Conservation (phyloP, 2,113 vertebrate species). For the Oncorhynchus masou region DNA sequence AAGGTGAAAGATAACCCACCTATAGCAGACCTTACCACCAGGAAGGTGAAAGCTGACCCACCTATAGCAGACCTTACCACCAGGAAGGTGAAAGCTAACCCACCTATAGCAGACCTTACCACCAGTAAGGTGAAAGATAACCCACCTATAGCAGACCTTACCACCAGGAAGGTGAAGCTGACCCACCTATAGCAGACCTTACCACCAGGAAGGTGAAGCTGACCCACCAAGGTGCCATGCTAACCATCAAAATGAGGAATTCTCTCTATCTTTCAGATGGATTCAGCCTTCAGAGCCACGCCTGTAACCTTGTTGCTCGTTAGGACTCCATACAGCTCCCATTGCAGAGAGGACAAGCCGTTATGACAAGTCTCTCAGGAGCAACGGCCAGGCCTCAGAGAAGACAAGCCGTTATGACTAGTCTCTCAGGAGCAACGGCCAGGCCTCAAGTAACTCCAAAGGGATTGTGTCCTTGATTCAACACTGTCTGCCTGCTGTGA, state of each 20-base stretch:
- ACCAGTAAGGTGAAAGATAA: no score
- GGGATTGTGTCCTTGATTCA: conserved; percentile 72
- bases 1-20: no score
- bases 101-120: no score
- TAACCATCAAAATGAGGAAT: conserved; percentile 63
- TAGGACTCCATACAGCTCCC: conserved; percentile 76
- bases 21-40: no score
- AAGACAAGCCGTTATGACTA: conserved; percentile 75
- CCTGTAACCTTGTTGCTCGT: conserved; percentile 70
- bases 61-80: no score
- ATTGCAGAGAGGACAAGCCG: conserved; percentile 69
- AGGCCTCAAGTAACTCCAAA: conserved; percentile 55
- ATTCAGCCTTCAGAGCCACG: conserved; percentile 18
- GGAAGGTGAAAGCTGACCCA: no score
- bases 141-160: neutral
- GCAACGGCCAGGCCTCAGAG: conserved; percentile 31
- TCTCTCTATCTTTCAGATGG: conserved; percentile 69
- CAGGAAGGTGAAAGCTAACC: no score
- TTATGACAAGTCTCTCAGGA: conserved; percentile 74
- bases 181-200: conserved; percentile 12
- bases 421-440: conserved; percentile 60
- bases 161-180: conserved; percentile 22
- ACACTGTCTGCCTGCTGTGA: conserved; percentile 60
- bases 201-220: no score
- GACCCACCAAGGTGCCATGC: conserved; percentile 18